These are phyloP conservation scores for Brachypalpus laphriformis DNA, from an alignment of 2,888 invertebrate species.

Conservation along the genomic window DNA sequence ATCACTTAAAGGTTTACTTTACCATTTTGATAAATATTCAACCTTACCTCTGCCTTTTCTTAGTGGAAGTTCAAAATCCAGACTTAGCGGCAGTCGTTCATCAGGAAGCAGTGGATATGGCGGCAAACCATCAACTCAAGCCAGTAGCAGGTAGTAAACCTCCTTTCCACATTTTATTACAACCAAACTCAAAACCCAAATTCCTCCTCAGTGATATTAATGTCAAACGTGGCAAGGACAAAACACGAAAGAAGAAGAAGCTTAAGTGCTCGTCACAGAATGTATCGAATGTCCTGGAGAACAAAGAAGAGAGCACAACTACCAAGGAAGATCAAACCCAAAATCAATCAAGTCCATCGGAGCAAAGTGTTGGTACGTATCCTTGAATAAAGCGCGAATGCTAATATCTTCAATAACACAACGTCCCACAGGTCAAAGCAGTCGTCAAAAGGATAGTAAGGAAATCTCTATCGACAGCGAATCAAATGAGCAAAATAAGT, in stretches of 20 bases:
- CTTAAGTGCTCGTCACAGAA: constrained; percentile 75
- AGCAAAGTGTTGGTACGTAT: constrained; percentile 75
- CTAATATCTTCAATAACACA: background rate
- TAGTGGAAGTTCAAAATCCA: constrained; percentile 90
- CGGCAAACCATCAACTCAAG: constrained; percentile 86
- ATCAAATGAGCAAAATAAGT: constrained; percentile 75
- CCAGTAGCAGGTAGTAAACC: constrained; percentile 83
- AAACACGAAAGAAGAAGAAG: constrained; percentile 81
- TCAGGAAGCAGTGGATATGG: constrained; percentile 92
- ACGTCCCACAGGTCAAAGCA: constrained; percentile 72
- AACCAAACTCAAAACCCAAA: background rate
- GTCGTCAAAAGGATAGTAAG: constrained; percentile 76
- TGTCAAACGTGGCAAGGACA: constrained; percentile 80
- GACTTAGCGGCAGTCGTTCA: constrained; percentile 89
- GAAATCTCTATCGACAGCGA: constrained; percentile 76
- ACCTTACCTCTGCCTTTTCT: background rate
- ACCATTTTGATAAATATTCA: too few species aligned
- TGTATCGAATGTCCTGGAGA: constrained; percentile 71
- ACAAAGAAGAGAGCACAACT: constrained; percentile 75
- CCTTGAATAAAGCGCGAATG: background rate
- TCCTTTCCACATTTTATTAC: background rate
- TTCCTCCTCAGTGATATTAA: constrained; percentile 77
- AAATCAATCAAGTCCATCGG: constrained; percentile 69
- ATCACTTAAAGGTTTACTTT: too few species aligned
- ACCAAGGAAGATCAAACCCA: constrained; percentile 67